Percentiles rank a stretch among this genome's conserved stretches.
Evolutionary conservation across 2,113 vertebrate species (phyloP).

Genomic region (Noctilio leporinus): DNA sequence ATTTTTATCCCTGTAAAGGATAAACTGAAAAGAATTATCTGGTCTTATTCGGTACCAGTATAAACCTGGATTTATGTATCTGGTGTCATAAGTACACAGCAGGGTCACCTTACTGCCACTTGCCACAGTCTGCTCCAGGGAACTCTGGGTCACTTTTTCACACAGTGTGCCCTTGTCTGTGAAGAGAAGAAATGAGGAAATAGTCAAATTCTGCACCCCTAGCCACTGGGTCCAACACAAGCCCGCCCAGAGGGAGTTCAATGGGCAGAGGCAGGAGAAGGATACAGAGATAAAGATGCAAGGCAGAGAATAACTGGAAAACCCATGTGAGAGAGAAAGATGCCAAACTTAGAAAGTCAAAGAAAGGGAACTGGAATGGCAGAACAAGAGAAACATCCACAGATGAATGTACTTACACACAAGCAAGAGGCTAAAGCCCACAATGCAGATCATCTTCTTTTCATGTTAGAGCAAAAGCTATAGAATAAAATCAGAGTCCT

Average conservation of each 20-base stretch:
- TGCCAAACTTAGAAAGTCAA: background rate
- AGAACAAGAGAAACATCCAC: background rate
- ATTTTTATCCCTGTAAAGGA: background rate
- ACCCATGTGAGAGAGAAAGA: background rate
- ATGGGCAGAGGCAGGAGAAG: background rate
- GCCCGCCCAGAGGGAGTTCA: background rate
- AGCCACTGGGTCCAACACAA: background rate
- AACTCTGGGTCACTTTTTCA: background rate
- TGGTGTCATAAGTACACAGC: background rate
- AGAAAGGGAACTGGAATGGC: background rate
- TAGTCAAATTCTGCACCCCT: background rate
- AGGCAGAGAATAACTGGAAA: background rate
- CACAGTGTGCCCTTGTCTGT: slow-evolving; percentile 7
- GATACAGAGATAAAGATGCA: background rate
- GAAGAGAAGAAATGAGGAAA: background rate
- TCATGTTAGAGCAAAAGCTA: background rate
- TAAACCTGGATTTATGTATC: background rate
- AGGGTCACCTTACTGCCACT: background rate
- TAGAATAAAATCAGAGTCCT: background rate
- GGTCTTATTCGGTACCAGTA: slow-evolving; percentile 22
- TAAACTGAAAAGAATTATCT: background rate
- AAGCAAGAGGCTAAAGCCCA: slow-evolving; percentile 37
- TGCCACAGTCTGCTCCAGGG: accelerated
- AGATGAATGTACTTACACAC: background rate
- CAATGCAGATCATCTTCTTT: background rate